Evolutionary conservation across 2,113 vertebrate species (phyloP).

Genomic region (Picathartes gymnocephalus): DNA sequence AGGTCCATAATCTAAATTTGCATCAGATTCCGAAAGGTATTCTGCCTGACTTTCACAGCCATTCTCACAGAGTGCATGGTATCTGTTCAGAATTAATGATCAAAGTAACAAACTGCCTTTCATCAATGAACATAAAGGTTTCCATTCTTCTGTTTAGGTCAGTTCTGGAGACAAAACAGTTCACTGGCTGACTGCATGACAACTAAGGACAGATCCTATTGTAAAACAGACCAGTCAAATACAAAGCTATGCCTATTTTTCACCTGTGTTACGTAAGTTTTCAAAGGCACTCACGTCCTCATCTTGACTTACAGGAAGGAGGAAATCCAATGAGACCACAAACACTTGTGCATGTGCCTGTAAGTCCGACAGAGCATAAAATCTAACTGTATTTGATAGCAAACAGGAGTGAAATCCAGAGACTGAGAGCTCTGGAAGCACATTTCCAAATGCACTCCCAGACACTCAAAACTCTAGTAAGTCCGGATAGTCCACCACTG

Average conservation of each 20-base stretch:
- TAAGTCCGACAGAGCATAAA: not conserved
- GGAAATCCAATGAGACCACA: not conserved
- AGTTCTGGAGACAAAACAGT: not conserved
- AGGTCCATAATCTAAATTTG: not conserved
- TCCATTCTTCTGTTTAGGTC: not conserved
- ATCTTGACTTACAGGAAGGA: not conserved
- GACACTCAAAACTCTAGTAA: not conserved
- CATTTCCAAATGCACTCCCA: not conserved
- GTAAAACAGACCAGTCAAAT: not conserved
- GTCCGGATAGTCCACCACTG: not conserved
- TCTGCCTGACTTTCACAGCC: not conserved
- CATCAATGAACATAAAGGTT: not conserved
- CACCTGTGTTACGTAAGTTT: accelerated
- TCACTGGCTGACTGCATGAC: not conserved
- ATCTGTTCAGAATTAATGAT: not conserved
- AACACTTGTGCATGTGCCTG: not conserved
- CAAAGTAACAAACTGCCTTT: not conserved
- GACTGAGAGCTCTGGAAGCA: not conserved
- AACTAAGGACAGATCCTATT: not conserved
- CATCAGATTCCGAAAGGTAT: not conserved
- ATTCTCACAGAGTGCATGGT: not conserved
- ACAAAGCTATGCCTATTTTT: not conserved
- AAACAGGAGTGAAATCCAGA: not conserved
- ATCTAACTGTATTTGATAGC: not conserved
- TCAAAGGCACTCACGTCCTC: not conserved